phyloP scores from a whole-genome alignment of 2,888 invertebrate species.

The Cheilosia variabilis region DNA sequence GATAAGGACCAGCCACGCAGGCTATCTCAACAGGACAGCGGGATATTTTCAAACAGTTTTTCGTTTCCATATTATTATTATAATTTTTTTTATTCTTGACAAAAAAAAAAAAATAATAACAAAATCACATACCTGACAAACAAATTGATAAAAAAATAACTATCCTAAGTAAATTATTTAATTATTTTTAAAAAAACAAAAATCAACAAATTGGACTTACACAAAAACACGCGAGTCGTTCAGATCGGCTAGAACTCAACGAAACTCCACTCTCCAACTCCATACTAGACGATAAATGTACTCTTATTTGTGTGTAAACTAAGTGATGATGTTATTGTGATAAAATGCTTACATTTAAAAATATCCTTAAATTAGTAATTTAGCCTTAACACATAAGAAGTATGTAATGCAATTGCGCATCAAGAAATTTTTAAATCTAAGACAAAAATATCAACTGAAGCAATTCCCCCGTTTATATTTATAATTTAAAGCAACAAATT shows the following conservation, averaged over 20 bases:
- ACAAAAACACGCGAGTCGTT: conserved; percentile 4
- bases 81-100: conserved; percentile 3
- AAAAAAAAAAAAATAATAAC: conserved; percentile 4
- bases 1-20: conserved; percentile 1
- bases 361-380: conserved; percentile 37
- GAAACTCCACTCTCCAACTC: conserved; percentile 40
- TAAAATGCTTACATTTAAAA: conserved; percentile 66
- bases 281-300: conserved; percentile 32
- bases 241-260: conserved; percentile 38
- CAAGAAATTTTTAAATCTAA: neutral
- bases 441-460: neutral
- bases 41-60: conserved; percentile 72
- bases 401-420: neutral
- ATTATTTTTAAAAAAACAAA: conserved; percentile 50
- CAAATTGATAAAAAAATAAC: conserved; percentile 41
- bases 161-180: conserved; percentile 72
- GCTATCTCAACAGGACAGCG: conserved; percentile 32
- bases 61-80: conserved; percentile 17
- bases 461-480: conserved; percentile 4
- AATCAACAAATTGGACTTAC: conserved; percentile 41
- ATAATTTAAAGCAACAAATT: conserved; percentile 12
- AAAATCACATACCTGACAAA: conserved; percentile 71
- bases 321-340: conserved; percentile 75
- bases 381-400: conserved; percentile 23
- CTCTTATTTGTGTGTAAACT: conserved; percentile 56